A percentile compares a stretch with the other conserved stretches of the same genome.
phyloP scores from a whole-genome alignment of 2,888 invertebrate species.

The Scaptomyza flava region DNA sequence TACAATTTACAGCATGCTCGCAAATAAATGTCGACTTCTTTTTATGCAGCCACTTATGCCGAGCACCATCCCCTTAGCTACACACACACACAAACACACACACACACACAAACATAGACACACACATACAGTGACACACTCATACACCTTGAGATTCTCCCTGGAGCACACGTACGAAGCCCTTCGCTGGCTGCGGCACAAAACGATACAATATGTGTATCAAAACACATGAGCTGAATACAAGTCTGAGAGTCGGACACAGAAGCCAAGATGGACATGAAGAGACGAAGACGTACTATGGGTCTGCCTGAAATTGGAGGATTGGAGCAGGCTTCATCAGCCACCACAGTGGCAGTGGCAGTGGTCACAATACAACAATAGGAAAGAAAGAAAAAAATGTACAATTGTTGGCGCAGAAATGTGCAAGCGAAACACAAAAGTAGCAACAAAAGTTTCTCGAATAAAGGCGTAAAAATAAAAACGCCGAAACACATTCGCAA shows the following conservation, averaged over 20 bases:
- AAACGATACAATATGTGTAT: slow-evolving; percentile 77
- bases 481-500: slow-evolving; percentile 58
- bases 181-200: slow-evolving; percentile 54
- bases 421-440: slow-evolving; percentile 72
- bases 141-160: slow-evolving; percentile 28
- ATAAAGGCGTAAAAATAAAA: slow-evolving; percentile 60
- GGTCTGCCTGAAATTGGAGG: slow-evolving; percentile 19
- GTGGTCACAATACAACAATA: background rate
- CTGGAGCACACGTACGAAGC: slow-evolving; percentile 40
- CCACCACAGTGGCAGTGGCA: slow-evolving; percentile 20
- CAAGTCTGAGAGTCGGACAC: slow-evolving; percentile 31
- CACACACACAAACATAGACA: background rate
- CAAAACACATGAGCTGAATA: slow-evolving; percentile 70
- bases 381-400: slow-evolving; percentile 45
- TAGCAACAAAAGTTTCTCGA: slow-evolving; percentile 66
- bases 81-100: background rate
- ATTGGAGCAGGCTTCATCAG: slow-evolving; percentile 42
- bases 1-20: slow-evolving; percentile 79
- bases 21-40: slow-evolving; percentile 79
- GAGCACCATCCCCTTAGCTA: slow-evolving; percentile 19
- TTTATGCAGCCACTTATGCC: slow-evolving; percentile 74
- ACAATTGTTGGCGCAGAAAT: slow-evolving; percentile 76
- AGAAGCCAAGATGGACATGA: slow-evolving; percentile 12
- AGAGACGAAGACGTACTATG: slow-evolving; percentile 17
- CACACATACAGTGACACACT: background rate